These are phyloP conservation scores for Petrocephalus sullivani DNA, from an alignment of 2,797 vertebrate genomes.

Conservation along the genomic window DNA sequence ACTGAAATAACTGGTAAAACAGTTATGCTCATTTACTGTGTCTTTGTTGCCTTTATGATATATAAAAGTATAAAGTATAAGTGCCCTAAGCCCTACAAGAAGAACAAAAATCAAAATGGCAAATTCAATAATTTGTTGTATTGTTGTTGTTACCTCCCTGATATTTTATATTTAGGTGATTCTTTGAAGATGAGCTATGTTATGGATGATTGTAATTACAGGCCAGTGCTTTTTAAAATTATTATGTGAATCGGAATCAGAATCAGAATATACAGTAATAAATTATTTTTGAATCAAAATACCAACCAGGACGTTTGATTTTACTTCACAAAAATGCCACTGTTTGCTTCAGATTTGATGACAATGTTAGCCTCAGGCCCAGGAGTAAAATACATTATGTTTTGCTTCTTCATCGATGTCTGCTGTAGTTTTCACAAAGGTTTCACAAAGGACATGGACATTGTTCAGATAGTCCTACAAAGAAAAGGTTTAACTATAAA, in stretches of 20 bases:
- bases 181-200: no score
- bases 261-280: background rate
- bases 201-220: background rate
- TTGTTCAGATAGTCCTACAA: background rate
- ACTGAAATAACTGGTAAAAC: background rate
- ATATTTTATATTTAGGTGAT: no score
- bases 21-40: background rate
- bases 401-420: background rate
- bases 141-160: no score
- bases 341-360: background rate
- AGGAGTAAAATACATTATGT: background rate
- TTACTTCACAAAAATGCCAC: background rate
- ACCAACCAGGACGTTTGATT: background rate
- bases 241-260: background rate
- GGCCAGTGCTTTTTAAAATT: background rate
- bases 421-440: background rate
- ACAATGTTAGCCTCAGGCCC: background rate
- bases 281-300: background rate
- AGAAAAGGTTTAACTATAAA: background rate
- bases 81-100: background rate
- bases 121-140: no score
- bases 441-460: background rate
- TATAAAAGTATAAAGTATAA: background rate
- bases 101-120: no score
- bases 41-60: background rate